Evolutionary conservation across 1,140 invertebrate species (phyloP).

Genomic region (Drosophila kanapiae): DNA sequence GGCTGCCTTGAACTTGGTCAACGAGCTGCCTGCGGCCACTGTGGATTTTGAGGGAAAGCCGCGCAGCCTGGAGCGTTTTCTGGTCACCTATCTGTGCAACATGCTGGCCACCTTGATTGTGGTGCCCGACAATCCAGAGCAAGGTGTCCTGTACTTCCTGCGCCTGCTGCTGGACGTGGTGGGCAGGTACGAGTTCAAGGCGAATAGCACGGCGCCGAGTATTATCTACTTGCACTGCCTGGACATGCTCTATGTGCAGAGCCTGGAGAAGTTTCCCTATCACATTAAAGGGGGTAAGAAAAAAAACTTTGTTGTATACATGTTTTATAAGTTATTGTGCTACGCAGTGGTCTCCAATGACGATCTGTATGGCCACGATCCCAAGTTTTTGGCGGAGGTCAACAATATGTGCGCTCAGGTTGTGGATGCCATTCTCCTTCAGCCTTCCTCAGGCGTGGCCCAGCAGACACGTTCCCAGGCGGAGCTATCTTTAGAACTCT

Average conservation of each 20-base stretch:
- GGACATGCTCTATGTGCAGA: conserved; percentile 80
- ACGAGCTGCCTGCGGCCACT: conserved; percentile 91
- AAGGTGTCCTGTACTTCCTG: conserved; percentile 92
- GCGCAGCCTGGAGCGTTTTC: conserved; percentile 90
- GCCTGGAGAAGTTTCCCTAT: conserved; percentile 78
- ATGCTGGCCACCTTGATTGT: conserved; percentile 94
- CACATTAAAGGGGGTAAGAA: conserved; percentile 72
- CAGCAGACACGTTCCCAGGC: conserved; percentile 89
- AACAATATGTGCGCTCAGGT: conserved; percentile 92
- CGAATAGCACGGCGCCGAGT: conserved; percentile 86
- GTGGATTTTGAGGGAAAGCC: conserved; percentile 91
- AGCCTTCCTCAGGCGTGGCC: conserved; percentile 88
- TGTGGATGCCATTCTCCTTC: conserved; percentile 91
- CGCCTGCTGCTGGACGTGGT: conserved; percentile 91
- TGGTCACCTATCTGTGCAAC: conserved; percentile 90
- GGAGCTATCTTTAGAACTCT: conserved; percentile 90
- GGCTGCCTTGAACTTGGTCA: conserved; percentile 92
- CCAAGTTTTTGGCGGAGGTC: conserved; percentile 93
- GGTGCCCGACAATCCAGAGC: conserved; percentile 95
- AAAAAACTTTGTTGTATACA: too few relatives aligned
- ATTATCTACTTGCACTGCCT: conserved; percentile 88
- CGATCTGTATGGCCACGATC: conserved; percentile 95
- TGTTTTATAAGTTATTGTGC: background rate
- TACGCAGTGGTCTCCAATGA: conserved; percentile 95
- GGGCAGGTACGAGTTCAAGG: conserved; percentile 89